These are phyloP conservation scores for Hypolimnas misippus DNA, from an alignment of 2,888 invertebrate genomes.

Conservation along the genomic window DNA sequence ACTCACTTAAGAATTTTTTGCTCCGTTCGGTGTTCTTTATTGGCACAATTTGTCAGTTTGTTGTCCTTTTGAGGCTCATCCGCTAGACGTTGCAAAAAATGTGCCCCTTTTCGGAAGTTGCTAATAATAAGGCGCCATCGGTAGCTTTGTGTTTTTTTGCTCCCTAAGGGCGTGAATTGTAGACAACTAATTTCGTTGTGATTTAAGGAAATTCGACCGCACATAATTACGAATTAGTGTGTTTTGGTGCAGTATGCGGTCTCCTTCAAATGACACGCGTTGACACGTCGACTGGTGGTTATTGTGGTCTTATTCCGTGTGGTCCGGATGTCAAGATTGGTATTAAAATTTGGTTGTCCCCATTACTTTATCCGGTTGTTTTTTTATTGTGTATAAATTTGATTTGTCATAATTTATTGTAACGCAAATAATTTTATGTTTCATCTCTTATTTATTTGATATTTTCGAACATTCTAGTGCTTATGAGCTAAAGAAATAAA, in stretches of 20 bases:
- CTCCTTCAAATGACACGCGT: constrained; percentile 63
- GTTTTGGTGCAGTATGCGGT: constrained; percentile 55
- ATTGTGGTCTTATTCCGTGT: constrained; percentile 65
- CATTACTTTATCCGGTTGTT: constrained; percentile 49
- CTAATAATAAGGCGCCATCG: constrained; percentile 81
- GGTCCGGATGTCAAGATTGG: constrained; percentile 78
- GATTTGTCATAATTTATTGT: not conserved
- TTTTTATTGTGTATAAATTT: constrained; percentile 2
- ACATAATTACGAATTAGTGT: constrained; percentile 34
- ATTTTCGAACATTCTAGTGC: too few species aligned
- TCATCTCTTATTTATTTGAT: not conserved
- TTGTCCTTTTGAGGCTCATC: constrained; percentile 68
- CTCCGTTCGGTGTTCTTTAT: constrained; percentile 70
- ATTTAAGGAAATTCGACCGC: constrained; percentile 2
- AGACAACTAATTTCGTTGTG: constrained; percentile 30
- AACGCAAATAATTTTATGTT: not conserved
- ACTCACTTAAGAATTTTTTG: constrained; percentile 57
- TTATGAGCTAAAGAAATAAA: too few species aligned
- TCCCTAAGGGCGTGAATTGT: constrained; percentile 26
- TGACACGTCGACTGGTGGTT: constrained; percentile 45
- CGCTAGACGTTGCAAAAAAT: constrained; percentile 71
- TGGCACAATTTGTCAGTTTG: constrained; percentile 79
- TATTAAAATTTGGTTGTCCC: constrained; percentile 64
- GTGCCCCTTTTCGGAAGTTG: constrained; percentile 74
- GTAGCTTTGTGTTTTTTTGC: constrained; percentile 70